Base-by-base conservation (phyloP, 1,140 invertebrate genomes). In the Brachionus plicatilis region DNA sequence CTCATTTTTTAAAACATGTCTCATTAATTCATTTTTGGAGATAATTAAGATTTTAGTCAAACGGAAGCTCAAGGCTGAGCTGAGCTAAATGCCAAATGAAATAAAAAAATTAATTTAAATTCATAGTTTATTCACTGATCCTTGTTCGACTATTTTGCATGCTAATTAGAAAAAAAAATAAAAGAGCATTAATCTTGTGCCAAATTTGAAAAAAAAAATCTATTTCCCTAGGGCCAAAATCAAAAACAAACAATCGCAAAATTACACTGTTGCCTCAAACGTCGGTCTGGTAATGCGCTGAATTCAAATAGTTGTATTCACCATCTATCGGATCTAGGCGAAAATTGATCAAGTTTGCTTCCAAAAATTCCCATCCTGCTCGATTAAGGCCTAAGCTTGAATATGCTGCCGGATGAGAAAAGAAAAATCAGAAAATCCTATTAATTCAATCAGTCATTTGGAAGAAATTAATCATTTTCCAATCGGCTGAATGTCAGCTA, bases 271-370 rank as follows among this genome's bases (percentile, higher is more conserved):
- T 75, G n/a, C 11, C 24, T 76, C 27, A 76, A 50, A 76, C 72
- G 27, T 76, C 72, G 27, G 72, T 76, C 24, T 76, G 70, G 17
- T 75, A 75, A 43, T 75, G 70, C 17, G 37, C 47, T 50, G 43
- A 50, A 50, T 76, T 76, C 27, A 76, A 29, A 76, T 76, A 76
- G 43, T 76, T 76, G 43, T 76, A 50, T 29, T 76, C 72, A 29
- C 17, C 43, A 27, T 76, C 72, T 29, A 76, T 47, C 20, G 72
- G 72, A 50, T 76, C 72, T 76, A 43, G 37, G 41, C 24, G 14
- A 76, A 47, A 76, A 76, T 37, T 20, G 17, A 72, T 41, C 41
- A 41, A 17, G 20, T 43, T 17, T 43, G 27, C n/a, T 68, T 37
- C 11, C 3, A 68, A 68, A 68, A 68, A 68, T 33, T 33, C 27